Percentiles rank a stretch among this genome's conserved stretches.
phyloP scores from a whole-genome alignment of 2,797 vertebrate genomes.

The Iguana delicatissima region DNA sequence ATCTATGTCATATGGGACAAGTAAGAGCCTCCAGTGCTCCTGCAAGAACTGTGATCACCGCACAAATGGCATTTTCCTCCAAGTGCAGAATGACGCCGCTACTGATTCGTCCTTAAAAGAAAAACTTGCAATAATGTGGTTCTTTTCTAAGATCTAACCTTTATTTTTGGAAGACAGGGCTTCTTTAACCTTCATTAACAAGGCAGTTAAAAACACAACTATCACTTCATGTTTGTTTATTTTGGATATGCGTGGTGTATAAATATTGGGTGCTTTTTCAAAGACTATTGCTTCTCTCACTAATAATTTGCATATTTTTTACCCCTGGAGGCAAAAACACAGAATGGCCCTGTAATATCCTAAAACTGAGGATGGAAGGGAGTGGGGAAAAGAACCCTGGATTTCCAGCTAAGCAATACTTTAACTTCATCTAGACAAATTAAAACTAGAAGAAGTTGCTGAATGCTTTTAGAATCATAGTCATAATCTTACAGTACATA shows the following conservation, averaged over 20 bases:
- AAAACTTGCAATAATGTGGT: constrained; percentile 9
- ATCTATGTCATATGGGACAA: constrained; percentile 27
- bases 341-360: not conserved
- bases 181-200: constrained; percentile 73
- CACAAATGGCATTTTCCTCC: constrained; percentile 32
- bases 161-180: constrained; percentile 62
- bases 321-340: constrained; percentile 65
- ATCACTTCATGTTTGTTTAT: constrained; percentile 75
- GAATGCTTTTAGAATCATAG: too few species aligned
- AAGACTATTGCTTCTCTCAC: constrained; percentile 65
- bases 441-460: not conserved
- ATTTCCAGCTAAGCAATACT: too few species aligned
- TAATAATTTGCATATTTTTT: constrained; percentile 51
- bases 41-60: rapidly evolving
- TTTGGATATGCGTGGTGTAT: not conserved
- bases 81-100: not conserved
- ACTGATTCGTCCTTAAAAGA: constrained; percentile 43
- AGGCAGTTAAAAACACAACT: constrained; percentile 73
- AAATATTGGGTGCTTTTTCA: constrained; percentile 61
- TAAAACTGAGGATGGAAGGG: not conserved
- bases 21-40: not conserved
- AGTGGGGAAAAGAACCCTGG: too few species aligned
- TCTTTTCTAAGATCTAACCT: constrained; percentile 57
- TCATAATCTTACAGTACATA: not conserved
- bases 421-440: not conserved